Percentiles rank a stretch among this genome's conserved stretches.
These are phyloP conservation scores for Phenganax marumi DNA, from an alignment of 92 coral and sea anemone genomes.

Conservation along the genomic window DNA sequence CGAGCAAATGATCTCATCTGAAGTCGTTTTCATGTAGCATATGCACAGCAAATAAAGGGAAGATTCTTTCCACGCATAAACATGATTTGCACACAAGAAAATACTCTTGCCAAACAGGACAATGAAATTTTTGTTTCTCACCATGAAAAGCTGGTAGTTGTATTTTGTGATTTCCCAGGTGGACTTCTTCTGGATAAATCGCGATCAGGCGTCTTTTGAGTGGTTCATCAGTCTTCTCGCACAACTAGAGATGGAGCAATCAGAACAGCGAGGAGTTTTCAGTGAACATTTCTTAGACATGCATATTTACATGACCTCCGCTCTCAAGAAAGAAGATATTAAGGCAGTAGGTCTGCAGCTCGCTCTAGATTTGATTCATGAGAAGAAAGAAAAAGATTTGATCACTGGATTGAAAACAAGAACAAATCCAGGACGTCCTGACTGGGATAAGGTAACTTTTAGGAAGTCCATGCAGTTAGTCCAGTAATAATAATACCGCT, in stretches of 20 bases:
- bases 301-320: constrained; percentile 44
- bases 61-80: no score
- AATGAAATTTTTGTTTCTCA: no score
- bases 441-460: constrained; percentile 67
- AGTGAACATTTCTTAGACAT: constrained; percentile 38
- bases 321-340: constrained; percentile 39
- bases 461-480: no score
- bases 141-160: not conserved
- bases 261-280: constrained; percentile 32
- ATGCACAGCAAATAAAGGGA: no score
- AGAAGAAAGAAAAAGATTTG: constrained; percentile 78
- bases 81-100: no score
- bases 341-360: constrained; percentile 39
- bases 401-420: constrained; percentile 81
- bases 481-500: no score
- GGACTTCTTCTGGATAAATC: constrained; percentile 44
- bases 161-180: not conserved
- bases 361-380: constrained; percentile 60
- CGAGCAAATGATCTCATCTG: no score
- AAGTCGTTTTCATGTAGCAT: no score
- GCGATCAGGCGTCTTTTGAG: constrained; percentile 29
- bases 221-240: constrained; percentile 34
- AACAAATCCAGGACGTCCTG: constrained; percentile 86
- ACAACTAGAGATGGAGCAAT: constrained; percentile 42
- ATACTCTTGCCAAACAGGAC: no score